A percentile compares a stretch with the other conserved stretches of the same genome.
Evolutionary conservation across 2,797 vertebrate genomes (phyloP).

Genomic region (Sorex maritimensis): DNA sequence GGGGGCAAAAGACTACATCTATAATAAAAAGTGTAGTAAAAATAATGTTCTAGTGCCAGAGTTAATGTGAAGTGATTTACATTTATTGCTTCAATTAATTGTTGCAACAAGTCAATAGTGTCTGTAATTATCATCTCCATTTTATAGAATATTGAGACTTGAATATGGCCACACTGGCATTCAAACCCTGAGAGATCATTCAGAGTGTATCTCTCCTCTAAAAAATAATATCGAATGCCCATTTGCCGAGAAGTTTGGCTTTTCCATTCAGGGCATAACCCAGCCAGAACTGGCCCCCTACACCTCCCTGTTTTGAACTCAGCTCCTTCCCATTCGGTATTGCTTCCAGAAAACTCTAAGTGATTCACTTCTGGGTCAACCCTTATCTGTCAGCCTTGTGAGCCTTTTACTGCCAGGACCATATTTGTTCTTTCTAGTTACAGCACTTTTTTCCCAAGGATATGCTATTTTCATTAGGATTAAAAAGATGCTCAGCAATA

Average conservation of each 20-base stretch:
- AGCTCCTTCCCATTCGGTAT: not conserved
- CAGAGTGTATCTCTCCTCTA: not conserved
- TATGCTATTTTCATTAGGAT: conserved; percentile 81
- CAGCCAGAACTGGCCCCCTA: not conserved
- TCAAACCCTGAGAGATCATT: not conserved
- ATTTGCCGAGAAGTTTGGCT: not conserved
- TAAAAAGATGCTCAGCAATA: conserved; percentile 79
- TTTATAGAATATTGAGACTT: conserved; percentile 19
- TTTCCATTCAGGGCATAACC: not conserved
- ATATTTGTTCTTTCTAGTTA: conserved; percentile 34
- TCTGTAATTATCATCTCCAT: not conserved
- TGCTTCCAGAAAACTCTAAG: conserved; percentile 4
- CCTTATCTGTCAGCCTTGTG: not conserved
- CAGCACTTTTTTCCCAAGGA: conserved; percentile 65
- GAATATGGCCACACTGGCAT: not conserved
- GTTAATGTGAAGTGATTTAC: not conserved
- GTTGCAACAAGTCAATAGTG: conserved; percentile 9
- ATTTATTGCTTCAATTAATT: not conserved
- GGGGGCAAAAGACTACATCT: not conserved
- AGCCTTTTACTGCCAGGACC: not conserved
- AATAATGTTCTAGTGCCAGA: not conserved
- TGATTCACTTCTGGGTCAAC: conserved; percentile 66
- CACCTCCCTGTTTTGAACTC: not conserved
- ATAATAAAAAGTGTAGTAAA: conserved; percentile 37
- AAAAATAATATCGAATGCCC: not conserved